Evolutionary conservation across 2,797 vertebrate genomes (phyloP), one percentile per base, ranked within the genome.

Genomic region (Ptychadena robeensis): DNA sequence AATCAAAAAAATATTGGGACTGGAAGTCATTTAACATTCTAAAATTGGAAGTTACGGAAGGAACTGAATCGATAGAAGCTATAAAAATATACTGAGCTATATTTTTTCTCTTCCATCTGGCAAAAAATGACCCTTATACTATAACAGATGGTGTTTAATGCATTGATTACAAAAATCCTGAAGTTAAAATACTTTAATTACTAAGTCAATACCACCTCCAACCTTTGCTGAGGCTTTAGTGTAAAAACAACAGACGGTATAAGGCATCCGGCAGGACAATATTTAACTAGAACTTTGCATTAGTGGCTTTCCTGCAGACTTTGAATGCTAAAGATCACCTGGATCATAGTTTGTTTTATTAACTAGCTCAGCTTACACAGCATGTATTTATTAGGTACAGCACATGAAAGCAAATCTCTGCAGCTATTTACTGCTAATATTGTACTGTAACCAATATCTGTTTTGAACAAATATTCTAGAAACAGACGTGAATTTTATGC

Each of bases 111-210:
- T 93, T 91, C 91, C 87, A 86, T 87, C 87, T 88, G 91, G 93
- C 93, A 87, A 88, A 61, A 91, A 94, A 93, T 94, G 91, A 86
- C 87, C 87, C 90, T 89, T 87, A 88, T 88, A 88, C 92, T 89
- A 91, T 92, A 95, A 95, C 98, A 99, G 98, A 99, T 99, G 98
- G 98, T 88, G 93, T 93, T 93, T 93, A 95, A 96, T 96, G 95
- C 91, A 88, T 95, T 97, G 96, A 99, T 97, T 98, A 97, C 96
- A 97, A 96, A 97, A 97, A 97, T 95, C 95, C 93, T 93, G 95
- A 94, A 94, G 96, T 96, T 97, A 97, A 97, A 98, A 97, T 96
- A 96, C 78, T 98, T 98, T 98, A 98, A 99, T 99, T 99, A 96
- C 98, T 97, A 96, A 97, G 97, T 99, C 97, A 99, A 99, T 98